Evolutionary conservation across 1,140 invertebrate genomes (phyloP), one percentile per base, ranked within the genome.

Genomic region (Zaprionus vittiger): DNA sequence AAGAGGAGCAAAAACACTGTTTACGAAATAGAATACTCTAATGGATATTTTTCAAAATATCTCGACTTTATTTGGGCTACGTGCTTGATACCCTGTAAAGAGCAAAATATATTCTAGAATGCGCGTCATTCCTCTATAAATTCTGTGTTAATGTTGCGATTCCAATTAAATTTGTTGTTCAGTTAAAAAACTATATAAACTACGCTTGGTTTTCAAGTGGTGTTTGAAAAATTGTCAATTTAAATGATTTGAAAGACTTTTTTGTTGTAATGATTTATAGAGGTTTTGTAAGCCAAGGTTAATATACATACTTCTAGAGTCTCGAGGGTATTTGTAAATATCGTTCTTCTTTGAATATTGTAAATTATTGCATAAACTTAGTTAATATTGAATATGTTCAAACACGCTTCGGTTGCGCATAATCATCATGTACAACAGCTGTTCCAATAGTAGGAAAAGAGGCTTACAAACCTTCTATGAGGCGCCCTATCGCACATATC

Each of bases 301-400:
- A 9, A 31, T 9, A 31, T 31, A 31, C 6, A 1, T 1, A 22
- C 2, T 24, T 31, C 1, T 28, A 7, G 28, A 28, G 28, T 7
- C 26, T 28, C 5, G n/a, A 49, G 47, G 47, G 47, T 52, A 52
- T 24, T 22, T 12, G 3, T 6, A 24, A 52, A 22, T n/a, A 12
- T 12, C 5, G 7, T 52, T 52, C 9, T 5, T 12, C 14, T 20
- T 0, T 52, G 17, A 20, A 22, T 20, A 49, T 22, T 22, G 11
- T 14, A 24, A 52, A 52, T 52, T 52, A 52, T 52, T 52, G 22
- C 47, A 22, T n/a, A 52, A 52, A 12, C 20, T 24, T 2, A 52
- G 47, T 17, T 24, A 52, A 52, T 52, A 52, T 52, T 52, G 47
- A 52, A 22, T 20, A 24, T 52, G 47, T 24, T 52, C 20, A 22